A percentile compares a stretch with the other conserved stretches of the same genome.
Evolutionary conservation across 2,888 invertebrate species (phyloP).

Genomic region (Diadegma fenestrale): DNA sequence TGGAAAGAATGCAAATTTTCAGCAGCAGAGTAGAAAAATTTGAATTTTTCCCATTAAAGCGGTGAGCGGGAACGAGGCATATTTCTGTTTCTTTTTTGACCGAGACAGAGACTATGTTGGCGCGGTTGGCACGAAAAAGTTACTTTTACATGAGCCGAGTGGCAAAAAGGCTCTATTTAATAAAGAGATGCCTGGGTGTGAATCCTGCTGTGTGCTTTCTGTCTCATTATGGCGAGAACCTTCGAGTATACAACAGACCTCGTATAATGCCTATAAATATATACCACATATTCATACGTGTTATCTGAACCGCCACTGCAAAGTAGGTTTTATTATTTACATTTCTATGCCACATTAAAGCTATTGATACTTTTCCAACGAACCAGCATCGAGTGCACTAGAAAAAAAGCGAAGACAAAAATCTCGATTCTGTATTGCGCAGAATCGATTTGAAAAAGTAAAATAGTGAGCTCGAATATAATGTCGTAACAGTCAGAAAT

Average conservation of each 20-base stretch:
- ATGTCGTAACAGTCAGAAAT: background rate
- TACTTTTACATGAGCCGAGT: slow-evolving; percentile 16
- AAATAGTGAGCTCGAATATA: background rate
- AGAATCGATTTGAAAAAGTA: background rate
- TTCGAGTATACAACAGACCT: slow-evolving; percentile 18
- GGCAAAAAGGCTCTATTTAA: slow-evolving; percentile 44
- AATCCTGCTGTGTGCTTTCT: slow-evolving; percentile 22
- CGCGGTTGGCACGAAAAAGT: slow-evolving; percentile 9
- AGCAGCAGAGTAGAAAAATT: slow-evolving; percentile 11
- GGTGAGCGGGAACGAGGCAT: background rate
- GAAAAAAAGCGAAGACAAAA: background rate
- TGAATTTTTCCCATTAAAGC: slow-evolving; percentile 23
- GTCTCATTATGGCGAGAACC: slow-evolving; percentile 41
- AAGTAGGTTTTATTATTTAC: slow-evolving; percentile 34
- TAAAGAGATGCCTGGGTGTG: slow-evolving; percentile 51
- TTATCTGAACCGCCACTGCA: slow-evolving; percentile 31
- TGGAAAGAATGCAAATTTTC: slow-evolving; percentile 4
- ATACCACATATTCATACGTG: slow-evolving; percentile 14
- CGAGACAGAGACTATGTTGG: slow-evolving; percentile 1
- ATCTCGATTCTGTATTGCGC: background rate
- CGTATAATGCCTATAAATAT: slow-evolving; percentile 9
- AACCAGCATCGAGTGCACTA: slow-evolving; percentile 9
- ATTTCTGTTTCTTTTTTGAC: background rate
- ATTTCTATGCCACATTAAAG: slow-evolving; percentile 12
- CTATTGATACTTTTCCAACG: slow-evolving; percentile 38